These are phyloP conservation scores for Oenanthe melanoleuca DNA, from an alignment of 2,113 vertebrate species.

Conservation along the genomic window DNA sequence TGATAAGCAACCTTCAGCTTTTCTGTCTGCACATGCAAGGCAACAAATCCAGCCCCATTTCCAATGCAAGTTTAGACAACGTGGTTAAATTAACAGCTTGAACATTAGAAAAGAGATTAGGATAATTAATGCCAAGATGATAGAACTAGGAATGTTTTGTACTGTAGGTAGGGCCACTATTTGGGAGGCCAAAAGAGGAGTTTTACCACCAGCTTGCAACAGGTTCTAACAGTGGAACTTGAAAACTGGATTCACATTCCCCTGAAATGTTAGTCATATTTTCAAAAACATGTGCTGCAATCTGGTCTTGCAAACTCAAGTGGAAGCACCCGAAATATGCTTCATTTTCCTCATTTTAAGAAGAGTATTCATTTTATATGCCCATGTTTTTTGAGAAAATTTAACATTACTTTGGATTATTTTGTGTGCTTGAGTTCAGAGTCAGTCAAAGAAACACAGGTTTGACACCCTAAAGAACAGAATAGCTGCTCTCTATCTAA, in stretches of 20 bases:
- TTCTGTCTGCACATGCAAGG: constrained; percentile 74
- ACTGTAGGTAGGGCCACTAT: constrained; percentile 74
- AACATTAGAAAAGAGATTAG: constrained; percentile 77
- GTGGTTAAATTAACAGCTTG: constrained; percentile 75
- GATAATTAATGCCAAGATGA: constrained; percentile 79
- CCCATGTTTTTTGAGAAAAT: neutral
- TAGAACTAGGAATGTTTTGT: constrained; percentile 74
- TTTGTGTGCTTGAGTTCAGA: neutral
- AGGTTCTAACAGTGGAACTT: constrained; percentile 60
- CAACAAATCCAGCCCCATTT: constrained; percentile 73
- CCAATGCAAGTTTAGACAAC: constrained; percentile 77
- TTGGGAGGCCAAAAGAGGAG: constrained; percentile 75
- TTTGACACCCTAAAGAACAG: neutral
- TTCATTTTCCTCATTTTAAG: neutral
- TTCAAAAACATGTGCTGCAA: neutral
- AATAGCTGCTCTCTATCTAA: neutral
- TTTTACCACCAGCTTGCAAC: constrained; percentile 67
- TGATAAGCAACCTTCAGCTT: constrained; percentile 67
- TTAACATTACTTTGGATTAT: neutral
- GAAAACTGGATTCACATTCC: constrained; percentile 6
- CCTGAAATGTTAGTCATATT: neutral
- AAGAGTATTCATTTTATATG: neutral
- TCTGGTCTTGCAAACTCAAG: neutral
- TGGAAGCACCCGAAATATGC: neutral
- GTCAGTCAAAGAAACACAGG: neutral